Percentiles rank a stretch among this genome's conserved stretches.
phyloP scores from a whole-genome alignment of 1,140 invertebrate genomes.

The Batillaria attramentaria region DNA sequence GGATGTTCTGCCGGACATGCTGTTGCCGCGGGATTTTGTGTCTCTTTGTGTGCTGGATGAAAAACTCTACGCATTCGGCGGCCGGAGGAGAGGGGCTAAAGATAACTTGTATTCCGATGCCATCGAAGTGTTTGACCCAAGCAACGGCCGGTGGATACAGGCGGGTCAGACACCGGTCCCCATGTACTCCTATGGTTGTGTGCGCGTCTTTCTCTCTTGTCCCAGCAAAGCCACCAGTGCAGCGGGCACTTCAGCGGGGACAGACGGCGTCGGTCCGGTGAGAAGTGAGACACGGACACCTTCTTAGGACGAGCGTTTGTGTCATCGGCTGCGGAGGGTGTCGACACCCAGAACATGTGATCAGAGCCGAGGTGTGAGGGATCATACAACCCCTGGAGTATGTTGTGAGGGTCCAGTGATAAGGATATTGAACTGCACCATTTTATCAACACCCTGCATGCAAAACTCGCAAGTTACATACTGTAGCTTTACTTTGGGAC shows the following conservation, averaged over 20 bases:
- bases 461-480: too few relatives aligned
- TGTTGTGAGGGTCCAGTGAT: not conserved
- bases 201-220: conserved; percentile 53
- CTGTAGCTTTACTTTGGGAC: too few relatives aligned
- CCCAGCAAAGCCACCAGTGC: not conserved
- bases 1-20: conserved; percentile 63
- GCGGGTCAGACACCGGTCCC: conserved; percentile 61
- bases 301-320: not conserved
- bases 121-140: conserved; percentile 62
- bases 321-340: too few relatives aligned
- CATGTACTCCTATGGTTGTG: conserved; percentile 69
- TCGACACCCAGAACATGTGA: not conserved
- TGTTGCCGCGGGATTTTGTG: conserved; percentile 63
- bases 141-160: conserved; percentile 54
- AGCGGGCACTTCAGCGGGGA: not conserved
- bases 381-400: not conserved
- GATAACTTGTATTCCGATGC: conserved; percentile 65
- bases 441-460: too few relatives aligned
- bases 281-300: not conserved
- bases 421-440: too few relatives aligned
- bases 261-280: not conserved
- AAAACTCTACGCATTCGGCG: conserved; percentile 64
- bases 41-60: conserved; percentile 65
- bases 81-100: conserved; percentile 62
- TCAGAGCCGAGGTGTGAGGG: not conserved